Conservation (phyloP, 2,888 invertebrate genomes). For the Anorthoa munda region DNA sequence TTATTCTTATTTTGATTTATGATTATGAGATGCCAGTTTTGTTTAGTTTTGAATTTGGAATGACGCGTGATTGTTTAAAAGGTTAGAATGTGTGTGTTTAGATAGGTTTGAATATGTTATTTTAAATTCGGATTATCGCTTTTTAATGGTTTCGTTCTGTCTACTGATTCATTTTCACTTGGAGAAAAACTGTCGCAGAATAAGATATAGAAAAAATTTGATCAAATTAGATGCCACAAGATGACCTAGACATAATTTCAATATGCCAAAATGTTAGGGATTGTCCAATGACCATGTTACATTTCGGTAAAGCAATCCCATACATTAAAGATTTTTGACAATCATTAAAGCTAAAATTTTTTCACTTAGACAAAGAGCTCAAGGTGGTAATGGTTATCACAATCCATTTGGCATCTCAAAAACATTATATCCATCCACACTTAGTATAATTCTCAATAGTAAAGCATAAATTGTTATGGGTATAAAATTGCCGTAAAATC, state of each 20-base stretch:
- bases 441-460: not conserved
- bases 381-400: not conserved
- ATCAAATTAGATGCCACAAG: not conserved
- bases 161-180: not conserved
- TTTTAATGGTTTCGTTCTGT: too few relatives aligned
- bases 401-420: not conserved
- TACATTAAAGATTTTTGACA: too few relatives aligned
- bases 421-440: not conserved
- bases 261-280: too few relatives aligned
- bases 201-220: too few relatives aligned
- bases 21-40: conserved; percentile 22
- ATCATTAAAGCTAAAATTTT: too few relatives aligned
- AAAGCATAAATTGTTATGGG: not conserved
- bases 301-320: too few relatives aligned
- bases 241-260: too few relatives aligned
- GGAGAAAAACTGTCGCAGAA: not conserved
- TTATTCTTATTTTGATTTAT: conserved; percentile 12
- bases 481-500: not conserved
- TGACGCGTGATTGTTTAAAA: not conserved
- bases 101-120: not conserved
- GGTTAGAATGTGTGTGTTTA: too few relatives aligned
- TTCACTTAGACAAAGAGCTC: too few relatives aligned
- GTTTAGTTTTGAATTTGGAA: conserved; percentile 25
- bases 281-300: too few relatives aligned
- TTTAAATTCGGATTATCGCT: too few relatives aligned